A percentile compares a stretch with the other conserved stretches of the same genome.
Conservation (phyloP, 2,888 invertebrate species). For the Cosmia trapezina region DNA sequence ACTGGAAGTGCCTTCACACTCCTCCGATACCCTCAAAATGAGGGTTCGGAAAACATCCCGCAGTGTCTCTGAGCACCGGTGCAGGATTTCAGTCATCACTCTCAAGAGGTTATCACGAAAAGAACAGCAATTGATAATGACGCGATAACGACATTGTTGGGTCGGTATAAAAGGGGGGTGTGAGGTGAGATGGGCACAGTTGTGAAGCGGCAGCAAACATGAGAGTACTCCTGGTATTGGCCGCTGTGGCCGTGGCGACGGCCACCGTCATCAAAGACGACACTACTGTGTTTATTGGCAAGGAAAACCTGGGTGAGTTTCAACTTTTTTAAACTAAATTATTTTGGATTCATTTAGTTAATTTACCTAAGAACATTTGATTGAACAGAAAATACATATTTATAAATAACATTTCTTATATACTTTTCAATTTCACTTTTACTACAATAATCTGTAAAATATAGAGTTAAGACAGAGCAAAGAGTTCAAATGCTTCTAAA, state of each 20-base stretch:
- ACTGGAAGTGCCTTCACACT: neutral
- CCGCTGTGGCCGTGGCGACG: slow-evolving; percentile 77
- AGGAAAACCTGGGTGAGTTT: slow-evolving; percentile 80
- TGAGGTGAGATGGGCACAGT: slow-evolving; percentile 67
- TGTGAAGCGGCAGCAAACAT: slow-evolving; percentile 67
- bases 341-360: neutral
- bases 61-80: slow-evolving; percentile 9
- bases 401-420: neutral
- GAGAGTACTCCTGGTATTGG: slow-evolving; percentile 78
- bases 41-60: neutral
- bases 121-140: slow-evolving; percentile 61
- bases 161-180: slow-evolving; percentile 77
- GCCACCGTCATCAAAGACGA: slow-evolving; percentile 81
- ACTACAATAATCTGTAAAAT: neutral
- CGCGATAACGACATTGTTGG: slow-evolving; percentile 44
- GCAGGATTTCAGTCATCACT: slow-evolving; percentile 25
- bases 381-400: neutral
- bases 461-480: neutral
- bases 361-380: neutral
- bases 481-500: neutral
- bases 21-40: too few species aligned
- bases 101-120: slow-evolving; percentile 58
- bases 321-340: neutral
- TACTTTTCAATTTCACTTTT: neutral
- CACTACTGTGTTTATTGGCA: slow-evolving; percentile 75